Percentiles rank a stretch among this genome's conserved stretches.
Conservation (phyloP, 2,888 invertebrate genomes). For the Phrixothrix hirtus region DNA sequence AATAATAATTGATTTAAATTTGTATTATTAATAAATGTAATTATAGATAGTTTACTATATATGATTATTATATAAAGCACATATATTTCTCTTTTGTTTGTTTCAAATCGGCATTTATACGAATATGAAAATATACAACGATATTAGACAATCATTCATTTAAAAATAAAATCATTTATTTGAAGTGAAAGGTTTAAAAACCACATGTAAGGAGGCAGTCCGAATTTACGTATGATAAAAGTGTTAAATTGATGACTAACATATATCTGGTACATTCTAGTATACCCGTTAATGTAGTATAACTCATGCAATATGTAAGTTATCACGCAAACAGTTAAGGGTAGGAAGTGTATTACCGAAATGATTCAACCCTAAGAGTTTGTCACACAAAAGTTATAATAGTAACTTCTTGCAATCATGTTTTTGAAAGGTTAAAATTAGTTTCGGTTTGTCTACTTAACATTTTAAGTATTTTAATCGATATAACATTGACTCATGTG, state of each 20-base stretch:
- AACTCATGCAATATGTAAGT: conserved; percentile 1
- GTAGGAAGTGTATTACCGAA: background rate
- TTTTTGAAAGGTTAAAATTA: conserved; percentile 15
- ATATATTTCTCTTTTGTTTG: too few species aligned
- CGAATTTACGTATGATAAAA: background rate
- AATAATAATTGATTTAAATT: too few species aligned
- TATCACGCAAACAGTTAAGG: background rate
- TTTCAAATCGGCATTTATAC: too few species aligned
- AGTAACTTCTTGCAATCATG: background rate
- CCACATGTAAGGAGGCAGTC: background rate
- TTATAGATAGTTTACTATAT: too few species aligned
- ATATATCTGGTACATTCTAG: conserved; percentile 9
- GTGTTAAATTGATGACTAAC: conserved; percentile 21
- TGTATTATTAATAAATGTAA: too few species aligned
- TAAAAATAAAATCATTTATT: too few species aligned
- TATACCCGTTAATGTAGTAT: background rate
- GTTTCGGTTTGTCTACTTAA: conserved; percentile 23
- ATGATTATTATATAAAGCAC: too few species aligned
- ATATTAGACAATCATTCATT: too few species aligned
- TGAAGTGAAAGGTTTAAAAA: too few species aligned
- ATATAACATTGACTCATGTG: conserved; percentile 33
- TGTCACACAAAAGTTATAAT: background rate
- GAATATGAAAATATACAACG: too few species aligned
- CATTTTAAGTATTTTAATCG: conserved; percentile 31
- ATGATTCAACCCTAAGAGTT: background rate